Percentiles rank a stretch among this genome's conserved stretches.
phyloP scores from a whole-genome alignment of 2,888 invertebrate genomes.

The Seira musarum region DNA sequence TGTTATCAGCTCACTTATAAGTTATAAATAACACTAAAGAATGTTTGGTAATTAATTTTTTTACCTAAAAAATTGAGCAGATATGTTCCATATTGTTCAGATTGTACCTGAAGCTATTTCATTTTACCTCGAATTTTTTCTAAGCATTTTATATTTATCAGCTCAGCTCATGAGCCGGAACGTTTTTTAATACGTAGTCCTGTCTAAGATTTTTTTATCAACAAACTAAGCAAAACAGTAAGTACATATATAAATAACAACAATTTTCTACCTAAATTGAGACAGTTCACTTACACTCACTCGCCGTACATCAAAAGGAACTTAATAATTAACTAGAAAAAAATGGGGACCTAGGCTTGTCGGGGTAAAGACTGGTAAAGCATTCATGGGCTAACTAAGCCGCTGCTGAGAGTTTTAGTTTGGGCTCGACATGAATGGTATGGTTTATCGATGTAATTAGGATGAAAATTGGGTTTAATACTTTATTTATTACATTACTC shows the following conservation, averaged over 20 bases:
- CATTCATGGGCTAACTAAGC: too few species aligned
- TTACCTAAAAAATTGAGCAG: too few species aligned
- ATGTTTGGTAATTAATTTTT: too few species aligned
- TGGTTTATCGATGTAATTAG: slow-evolving; percentile 31
- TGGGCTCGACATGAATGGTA: not conserved
- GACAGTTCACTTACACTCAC: not conserved
- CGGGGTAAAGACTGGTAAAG: too few species aligned
- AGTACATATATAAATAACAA: not conserved
- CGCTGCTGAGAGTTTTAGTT: too few species aligned
- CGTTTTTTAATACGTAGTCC: not conserved
- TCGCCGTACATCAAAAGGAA: not conserved
- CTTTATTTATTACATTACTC: slow-evolving; percentile 35
- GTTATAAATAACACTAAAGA: too few species aligned
- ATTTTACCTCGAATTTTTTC: slow-evolving; percentile 15
- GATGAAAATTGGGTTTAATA: slow-evolving; percentile 41
- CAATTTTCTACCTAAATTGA: slow-evolving; percentile 1
- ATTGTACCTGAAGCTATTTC: too few species aligned
- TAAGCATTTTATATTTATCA: slow-evolving; percentile 8
- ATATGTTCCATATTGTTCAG: too few species aligned
- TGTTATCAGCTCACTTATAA: too few species aligned
- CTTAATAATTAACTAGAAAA: too few species aligned
- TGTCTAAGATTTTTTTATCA: not conserved
- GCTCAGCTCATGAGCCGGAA: slow-evolving; percentile 27
- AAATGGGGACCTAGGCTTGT: too few species aligned
- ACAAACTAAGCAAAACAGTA: not conserved